A percentile compares a stretch with the other conserved stretches of the same genome.
These are phyloP conservation scores for Delichon dasypus DNA, from an alignment of 2,797 vertebrate genomes.

Conservation along the genomic window DNA sequence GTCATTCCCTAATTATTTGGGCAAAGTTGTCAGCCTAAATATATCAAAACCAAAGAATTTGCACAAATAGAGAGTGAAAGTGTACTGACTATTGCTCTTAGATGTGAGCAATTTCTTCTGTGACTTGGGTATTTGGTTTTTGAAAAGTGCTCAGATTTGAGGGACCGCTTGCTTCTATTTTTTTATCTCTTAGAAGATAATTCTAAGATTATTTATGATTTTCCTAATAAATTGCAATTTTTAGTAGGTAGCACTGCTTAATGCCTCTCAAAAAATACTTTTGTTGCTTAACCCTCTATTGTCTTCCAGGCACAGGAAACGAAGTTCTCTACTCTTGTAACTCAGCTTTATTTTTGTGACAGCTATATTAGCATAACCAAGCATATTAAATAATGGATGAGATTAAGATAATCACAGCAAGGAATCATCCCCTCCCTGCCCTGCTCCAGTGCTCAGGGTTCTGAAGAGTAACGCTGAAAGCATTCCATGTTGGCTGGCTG, in stretches of 20 bases:
- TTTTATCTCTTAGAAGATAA: neutral
- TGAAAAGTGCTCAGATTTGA: neutral
- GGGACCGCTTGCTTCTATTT: neutral
- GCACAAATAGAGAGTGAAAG: neutral
- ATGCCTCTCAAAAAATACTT: neutral
- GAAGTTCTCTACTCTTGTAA: neutral
- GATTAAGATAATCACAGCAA: neutral
- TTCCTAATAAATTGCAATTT: neutral
- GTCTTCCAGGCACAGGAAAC: neutral
- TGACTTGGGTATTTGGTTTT: neutral
- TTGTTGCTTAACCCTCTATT: neutral
- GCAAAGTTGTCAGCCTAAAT: constrained; percentile 18
- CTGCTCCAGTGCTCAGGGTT: neutral
- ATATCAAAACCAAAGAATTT: neutral
- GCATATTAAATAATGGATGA: neutral
- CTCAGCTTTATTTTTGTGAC: neutral
- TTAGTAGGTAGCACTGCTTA: neutral
- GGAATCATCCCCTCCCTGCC: neutral
- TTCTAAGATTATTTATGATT: neutral
- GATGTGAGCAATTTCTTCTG: neutral
- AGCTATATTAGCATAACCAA: neutral
- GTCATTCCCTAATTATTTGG: constrained; percentile 12
- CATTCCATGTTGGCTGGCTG: neutral
- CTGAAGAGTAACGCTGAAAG: neutral
- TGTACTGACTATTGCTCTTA: neutral